Percentiles rank a stretch among this genome's conserved stretches.
Conservation (phyloP, 1,140 invertebrate genomes). For the Maniola jurtina region DNA sequence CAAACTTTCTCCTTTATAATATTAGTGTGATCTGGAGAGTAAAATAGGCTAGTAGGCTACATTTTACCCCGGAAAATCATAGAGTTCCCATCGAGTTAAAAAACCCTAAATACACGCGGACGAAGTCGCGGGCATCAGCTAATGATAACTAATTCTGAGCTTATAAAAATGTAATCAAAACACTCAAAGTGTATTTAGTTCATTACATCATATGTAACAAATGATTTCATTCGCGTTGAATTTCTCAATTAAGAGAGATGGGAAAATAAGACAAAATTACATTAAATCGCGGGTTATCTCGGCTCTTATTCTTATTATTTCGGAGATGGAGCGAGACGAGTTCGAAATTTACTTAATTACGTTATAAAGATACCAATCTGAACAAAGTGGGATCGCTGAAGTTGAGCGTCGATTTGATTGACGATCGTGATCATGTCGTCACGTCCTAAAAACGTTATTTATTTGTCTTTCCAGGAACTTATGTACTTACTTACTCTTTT, state of each 20-base stretch:
- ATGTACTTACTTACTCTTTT: neutral
- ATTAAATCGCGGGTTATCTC: constrained; percentile 53
- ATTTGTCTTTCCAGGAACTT: constrained; percentile 1
- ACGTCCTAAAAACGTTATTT: constrained; percentile 15
- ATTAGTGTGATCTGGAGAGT: no score
- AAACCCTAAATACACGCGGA: no score
- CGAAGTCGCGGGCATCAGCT: no score
- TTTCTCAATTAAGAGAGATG: constrained; percentile 49
- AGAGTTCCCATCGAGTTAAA: no score
- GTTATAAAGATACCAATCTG: constrained; percentile 61
- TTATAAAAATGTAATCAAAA: neutral
- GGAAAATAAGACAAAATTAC: constrained; percentile 53
- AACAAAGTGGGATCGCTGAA: constrained; percentile 42
- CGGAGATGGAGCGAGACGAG: constrained; percentile 51
- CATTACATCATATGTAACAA: constrained; percentile 12
- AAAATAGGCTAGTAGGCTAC: no score
- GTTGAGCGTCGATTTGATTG: constrained; percentile 28
- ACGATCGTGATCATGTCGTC: constrained; percentile 26
- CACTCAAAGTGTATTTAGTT: neutral
- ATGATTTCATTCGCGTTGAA: constrained; percentile 15
- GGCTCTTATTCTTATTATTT: constrained; percentile 59
- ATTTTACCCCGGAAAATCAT: no score
- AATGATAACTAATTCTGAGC: neutral
- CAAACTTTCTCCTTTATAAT: no score
- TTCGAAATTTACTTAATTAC: constrained; percentile 68